These are phyloP conservation scores for Hyles lineata DNA, from an alignment of 2,888 invertebrate genomes.

Conservation along the genomic window DNA sequence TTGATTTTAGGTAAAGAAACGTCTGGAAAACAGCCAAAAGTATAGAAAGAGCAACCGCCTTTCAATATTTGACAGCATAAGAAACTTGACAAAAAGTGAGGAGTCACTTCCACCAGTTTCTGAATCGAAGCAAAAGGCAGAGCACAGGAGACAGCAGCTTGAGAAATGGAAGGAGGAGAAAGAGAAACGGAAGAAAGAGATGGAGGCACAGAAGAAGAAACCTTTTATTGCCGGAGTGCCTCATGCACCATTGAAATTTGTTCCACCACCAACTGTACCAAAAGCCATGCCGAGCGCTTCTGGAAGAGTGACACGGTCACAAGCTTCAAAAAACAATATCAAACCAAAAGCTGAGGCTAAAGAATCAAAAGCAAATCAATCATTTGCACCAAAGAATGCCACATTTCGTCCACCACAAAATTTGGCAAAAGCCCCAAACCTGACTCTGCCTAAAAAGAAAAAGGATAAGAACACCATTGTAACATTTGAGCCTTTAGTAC, in stretches of 20 bases:
- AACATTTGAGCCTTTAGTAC: slow-evolving; percentile 54
- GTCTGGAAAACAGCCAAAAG: slow-evolving; percentile 60
- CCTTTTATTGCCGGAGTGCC: slow-evolving; percentile 70
- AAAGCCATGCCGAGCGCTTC: slow-evolving; percentile 62
- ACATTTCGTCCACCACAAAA: slow-evolving; percentile 78
- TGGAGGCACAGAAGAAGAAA: slow-evolving; percentile 65
- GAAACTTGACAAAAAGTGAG: slow-evolving; percentile 57
- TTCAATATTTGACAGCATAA: slow-evolving; percentile 62
- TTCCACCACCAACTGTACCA: slow-evolving; percentile 59
- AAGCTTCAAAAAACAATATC: slow-evolving; percentile 48
- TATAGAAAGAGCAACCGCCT: slow-evolving; percentile 62
- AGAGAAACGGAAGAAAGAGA: slow-evolving; percentile 67
- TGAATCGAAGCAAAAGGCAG: slow-evolving; percentile 52
- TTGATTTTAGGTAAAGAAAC: slow-evolving; percentile 64
- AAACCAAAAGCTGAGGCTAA: slow-evolving; percentile 38
- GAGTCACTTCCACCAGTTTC: slow-evolving; percentile 53
- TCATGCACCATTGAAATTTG: slow-evolving; percentile 59
- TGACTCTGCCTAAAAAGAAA: slow-evolving; percentile 46
- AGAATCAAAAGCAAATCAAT: slow-evolving; percentile 43
- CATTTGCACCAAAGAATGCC: slow-evolving; percentile 84
- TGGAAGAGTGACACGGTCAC: slow-evolving; percentile 71
- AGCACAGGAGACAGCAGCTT: slow-evolving; percentile 65
- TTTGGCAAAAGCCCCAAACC: slow-evolving; percentile 50
- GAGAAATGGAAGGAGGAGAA: slow-evolving; percentile 78
- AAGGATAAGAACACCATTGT: slow-evolving; percentile 46